Evolutionary conservation across 2,113 vertebrate genomes (phyloP), one percentile per base, ranked within the genome.

Genomic region (Chunga burmeisteri): DNA sequence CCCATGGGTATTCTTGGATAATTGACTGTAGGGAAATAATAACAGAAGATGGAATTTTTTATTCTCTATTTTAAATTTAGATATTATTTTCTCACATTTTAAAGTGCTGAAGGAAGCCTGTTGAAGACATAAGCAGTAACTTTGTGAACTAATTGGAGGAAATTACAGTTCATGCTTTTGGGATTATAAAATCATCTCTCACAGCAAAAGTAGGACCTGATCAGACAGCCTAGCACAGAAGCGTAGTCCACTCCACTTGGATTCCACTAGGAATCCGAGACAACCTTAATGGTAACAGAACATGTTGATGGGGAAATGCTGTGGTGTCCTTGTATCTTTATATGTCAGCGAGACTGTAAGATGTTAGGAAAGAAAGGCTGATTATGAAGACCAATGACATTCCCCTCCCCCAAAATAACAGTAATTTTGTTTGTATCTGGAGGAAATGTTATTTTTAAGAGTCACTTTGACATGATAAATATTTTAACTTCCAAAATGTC

Each of bases 1-100:
- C 98, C 98, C 98, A 98, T 6, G 98, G 98, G 26, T 98, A 93
- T 91, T 98, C 98, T 66, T 98, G 98, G 46, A 97, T 97, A 81
- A 98, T 94, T 81, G 98, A 98, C 98, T 98, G 90, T 70, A 97
- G 88, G 80, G 62, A 46, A 85, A 59, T 73, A 86, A 80, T 55
- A 94, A 82, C 11, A 94, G 58, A 79, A 58, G 13, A 47, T 34
- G 20, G 0, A 16, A 6, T 59, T 30, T n/a, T 11, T 29, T n/a
- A 3, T 11, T 81, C 18, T 78, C 38, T 77, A 6, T 63, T 93
- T 92, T 74, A 81, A 79, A 47, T 19, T 2, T 44, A 55, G 30
- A 9, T 61, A 23, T 5, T 55, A 18, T 22, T 81, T 81, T 88
- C 27, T 78, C 34, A 68, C 17, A 25, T 63, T 80, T 82, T 63